Evolutionary conservation across 2,797 vertebrate genomes (phyloP), one percentile per base, ranked within the genome.

Genomic region (Linurgus olivaceus): DNA sequence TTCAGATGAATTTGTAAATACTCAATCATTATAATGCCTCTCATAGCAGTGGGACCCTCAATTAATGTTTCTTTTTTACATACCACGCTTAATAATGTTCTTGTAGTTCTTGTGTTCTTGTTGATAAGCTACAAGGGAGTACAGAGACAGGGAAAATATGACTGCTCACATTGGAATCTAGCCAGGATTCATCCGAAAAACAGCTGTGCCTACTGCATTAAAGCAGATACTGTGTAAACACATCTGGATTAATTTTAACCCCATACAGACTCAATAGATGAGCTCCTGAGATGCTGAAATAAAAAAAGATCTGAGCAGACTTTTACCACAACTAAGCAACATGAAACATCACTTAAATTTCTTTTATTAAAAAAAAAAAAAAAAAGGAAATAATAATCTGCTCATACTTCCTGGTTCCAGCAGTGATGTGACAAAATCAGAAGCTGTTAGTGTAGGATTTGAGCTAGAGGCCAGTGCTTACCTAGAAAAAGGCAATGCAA

Each of bases 171-270:
- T 18, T 95, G 95, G 79, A 96, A 88, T 62, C 59, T 42, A 79
- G 66, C 92, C 95, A 96, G 73, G 57, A 82, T 29, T 63, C 71
- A 93, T 76, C 68, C 14, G 2, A 75, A 83, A 80, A 95, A 38
- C 94, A 96, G 66, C 85, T 97, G 94, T 91, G 79, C 76, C 94
- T 93, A 67, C 76, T 93, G 47, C 45, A 71, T 86, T 92, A 83
- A 85, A 94, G 74, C 79, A 71, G 48, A 90, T 67, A 90, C 21
- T 65, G 26, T 2, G 3, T 82, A 95, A 96, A 94, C 88, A 88
- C 86, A 93, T 93, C 88, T 95, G 73, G 85, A 83, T 94, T 91
- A 9, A 86, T 84, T 95, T 96, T 96, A 94, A 94, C 89, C 73
- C 94, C 51, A 59, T 59, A 70, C 42, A 87, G 57, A 63, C 73